Percentiles rank a stretch among this genome's conserved stretches.
phyloP scores from a whole-genome alignment of 2,113 vertebrate genomes.

The Oostethus manadensis region DNA sequence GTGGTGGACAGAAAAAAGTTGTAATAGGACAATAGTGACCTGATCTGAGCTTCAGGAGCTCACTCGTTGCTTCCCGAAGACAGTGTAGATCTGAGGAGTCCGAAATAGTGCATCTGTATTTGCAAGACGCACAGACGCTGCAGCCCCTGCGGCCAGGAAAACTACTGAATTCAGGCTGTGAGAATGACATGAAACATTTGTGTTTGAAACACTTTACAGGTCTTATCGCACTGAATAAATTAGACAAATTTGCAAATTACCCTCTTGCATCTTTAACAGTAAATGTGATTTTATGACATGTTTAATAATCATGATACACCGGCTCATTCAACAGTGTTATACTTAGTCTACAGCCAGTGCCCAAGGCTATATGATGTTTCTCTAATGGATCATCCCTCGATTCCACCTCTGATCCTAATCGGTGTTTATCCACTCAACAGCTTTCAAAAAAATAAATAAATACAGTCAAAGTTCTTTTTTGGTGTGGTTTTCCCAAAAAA shows the following conservation, averaged over 20 bases:
- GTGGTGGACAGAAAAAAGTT: too few species aligned
- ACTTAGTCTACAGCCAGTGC: neutral
- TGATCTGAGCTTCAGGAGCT: too few species aligned
- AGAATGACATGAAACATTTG: constrained; percentile 2
- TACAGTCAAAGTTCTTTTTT: neutral
- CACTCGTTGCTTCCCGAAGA: too few species aligned
- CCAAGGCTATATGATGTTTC: constrained; percentile 4
- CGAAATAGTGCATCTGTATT: too few species aligned
- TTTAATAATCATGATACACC: neutral
- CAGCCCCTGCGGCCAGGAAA: neutral
- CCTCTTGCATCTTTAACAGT: neutral
- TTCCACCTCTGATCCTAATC: neutral
- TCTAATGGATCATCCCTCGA: too few species aligned
- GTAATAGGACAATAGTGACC: too few species aligned
- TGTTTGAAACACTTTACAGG: neutral
- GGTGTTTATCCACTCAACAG: neutral
- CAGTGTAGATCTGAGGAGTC: too few species aligned
- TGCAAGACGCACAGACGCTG: neutral
- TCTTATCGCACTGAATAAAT: neutral
- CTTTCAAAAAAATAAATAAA: neutral
- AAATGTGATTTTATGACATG: constrained; percentile 3
- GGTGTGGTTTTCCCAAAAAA: neutral
- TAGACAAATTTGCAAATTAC: neutral
- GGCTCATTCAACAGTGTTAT: neutral
- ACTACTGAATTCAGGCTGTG: too few species aligned